A percentile compares a stretch with the other conserved stretches of the same genome.
These are phyloP conservation scores for Fopius arisanus DNA, from an alignment of 1,140 invertebrate genomes.

Conservation along the genomic window DNA sequence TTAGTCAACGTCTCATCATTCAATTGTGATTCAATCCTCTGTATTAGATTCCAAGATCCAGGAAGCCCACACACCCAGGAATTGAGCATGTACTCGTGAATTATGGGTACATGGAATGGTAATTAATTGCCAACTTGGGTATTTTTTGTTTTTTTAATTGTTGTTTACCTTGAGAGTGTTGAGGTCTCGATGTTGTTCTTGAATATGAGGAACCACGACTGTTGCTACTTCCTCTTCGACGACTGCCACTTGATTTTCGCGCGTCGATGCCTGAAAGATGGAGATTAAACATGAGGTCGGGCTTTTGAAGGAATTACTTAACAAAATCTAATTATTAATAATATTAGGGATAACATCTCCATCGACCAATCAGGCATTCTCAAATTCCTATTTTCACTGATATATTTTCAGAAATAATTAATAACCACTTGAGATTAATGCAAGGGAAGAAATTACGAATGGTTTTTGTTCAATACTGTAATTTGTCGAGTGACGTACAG, in stretches of 20 bases:
- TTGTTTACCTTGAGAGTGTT: slow-evolving; percentile 21
- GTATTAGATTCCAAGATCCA: neutral
- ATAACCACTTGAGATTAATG: too few species aligned
- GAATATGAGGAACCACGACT: slow-evolving; percentile 32
- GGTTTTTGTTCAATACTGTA: too few species aligned
- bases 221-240: slow-evolving; percentile 38
- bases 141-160: neutral
- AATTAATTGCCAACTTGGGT: neutral
- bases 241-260: slow-evolving; percentile 39
- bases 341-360: too few species aligned
- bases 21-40: neutral
- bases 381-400: too few species aligned
- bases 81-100: neutral
- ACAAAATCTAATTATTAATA: too few species aligned
- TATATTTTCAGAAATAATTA: too few species aligned
- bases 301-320: too few species aligned
- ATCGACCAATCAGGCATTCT: too few species aligned
- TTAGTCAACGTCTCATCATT: neutral
- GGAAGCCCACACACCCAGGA: neutral
- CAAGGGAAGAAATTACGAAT: too few species aligned
- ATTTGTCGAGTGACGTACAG: too few species aligned
- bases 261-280: slow-evolving; percentile 34
- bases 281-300: neutral
- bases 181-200: slow-evolving; percentile 20
- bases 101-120: neutral